Evolutionary conservation across 2,113 vertebrate species (phyloP).

Genomic region (Apus apus): DNA sequence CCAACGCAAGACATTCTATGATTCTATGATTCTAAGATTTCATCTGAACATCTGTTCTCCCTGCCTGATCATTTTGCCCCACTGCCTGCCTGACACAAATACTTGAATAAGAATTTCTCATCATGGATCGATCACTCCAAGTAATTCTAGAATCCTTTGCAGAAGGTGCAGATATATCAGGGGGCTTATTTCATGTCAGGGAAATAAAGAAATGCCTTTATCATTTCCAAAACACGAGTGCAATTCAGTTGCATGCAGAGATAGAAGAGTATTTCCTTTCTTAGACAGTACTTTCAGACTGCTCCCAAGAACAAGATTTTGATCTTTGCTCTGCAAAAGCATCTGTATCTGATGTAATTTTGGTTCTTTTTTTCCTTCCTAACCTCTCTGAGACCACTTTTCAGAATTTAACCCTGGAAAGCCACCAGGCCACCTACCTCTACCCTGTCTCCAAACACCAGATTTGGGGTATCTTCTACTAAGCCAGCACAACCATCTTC

Average conservation of each 20-base stretch:
- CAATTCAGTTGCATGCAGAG: not conserved
- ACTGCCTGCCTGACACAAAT: not conserved
- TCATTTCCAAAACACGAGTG: not conserved
- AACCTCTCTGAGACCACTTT: not conserved
- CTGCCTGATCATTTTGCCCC: not conserved
- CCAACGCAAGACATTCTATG: too few species aligned
- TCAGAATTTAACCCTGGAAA: not conserved
- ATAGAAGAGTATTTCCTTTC: not conserved
- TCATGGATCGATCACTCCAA: not conserved
- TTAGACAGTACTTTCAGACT: not conserved
- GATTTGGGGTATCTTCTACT: not conserved
- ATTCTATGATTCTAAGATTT: not conserved
- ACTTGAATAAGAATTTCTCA: fast-evolving
- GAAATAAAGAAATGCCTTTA: not conserved
- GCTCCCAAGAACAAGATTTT: not conserved
- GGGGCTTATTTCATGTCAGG: not conserved
- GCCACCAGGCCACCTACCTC: not conserved
- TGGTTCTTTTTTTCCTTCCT: not conserved
- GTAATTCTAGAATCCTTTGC: not conserved
- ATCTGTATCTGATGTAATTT: not conserved
- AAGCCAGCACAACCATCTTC: not conserved
- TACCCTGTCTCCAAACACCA: not conserved
- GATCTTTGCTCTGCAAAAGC: not conserved
- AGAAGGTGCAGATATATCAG: not conserved
- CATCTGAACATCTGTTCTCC: not conserved